These are phyloP conservation scores for Diarsia brunnea DNA, from an alignment of 2,888 invertebrate genomes.

Conservation along the genomic window DNA sequence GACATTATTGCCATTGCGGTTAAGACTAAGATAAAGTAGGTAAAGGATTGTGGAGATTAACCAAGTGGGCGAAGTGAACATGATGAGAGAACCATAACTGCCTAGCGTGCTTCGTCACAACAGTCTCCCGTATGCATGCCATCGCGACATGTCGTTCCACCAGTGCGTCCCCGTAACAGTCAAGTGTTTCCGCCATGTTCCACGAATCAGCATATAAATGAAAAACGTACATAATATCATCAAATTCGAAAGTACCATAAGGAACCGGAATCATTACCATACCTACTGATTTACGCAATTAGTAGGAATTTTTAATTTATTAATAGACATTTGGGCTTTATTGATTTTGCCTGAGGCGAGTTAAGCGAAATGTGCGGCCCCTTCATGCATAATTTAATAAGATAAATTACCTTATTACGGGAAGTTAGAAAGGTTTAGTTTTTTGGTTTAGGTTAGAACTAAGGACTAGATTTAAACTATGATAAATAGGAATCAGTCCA, in stretches of 20 bases:
- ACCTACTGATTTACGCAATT: constrained; percentile 68
- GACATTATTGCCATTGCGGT: neutral
- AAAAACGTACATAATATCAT: constrained; percentile 66
- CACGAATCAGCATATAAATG: constrained; percentile 74
- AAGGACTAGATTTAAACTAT: neutral
- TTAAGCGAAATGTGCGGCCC: constrained; percentile 49
- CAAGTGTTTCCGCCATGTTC: constrained; percentile 80
- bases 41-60: neutral
- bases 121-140: constrained; percentile 17
- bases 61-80: neutral
- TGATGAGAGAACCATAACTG: neutral
- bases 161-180: constrained; percentile 77
- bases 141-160: constrained; percentile 74
- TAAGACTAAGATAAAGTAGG: neutral
- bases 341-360: constrained; percentile 58
- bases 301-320: constrained; percentile 59
- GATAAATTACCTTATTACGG: constrained; percentile 49
- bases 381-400: constrained; percentile 53
- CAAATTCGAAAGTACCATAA: constrained; percentile 66
- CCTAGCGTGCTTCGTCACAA: constrained; percentile 6
- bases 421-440: neutral
- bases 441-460: neutral
- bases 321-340: constrained; percentile 57
- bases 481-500: too few relatives aligned
- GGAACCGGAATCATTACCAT: constrained; percentile 61